Evolutionary conservation across 2,113 vertebrate species (phyloP).

Genomic region (Macaca mulatta): DNA sequence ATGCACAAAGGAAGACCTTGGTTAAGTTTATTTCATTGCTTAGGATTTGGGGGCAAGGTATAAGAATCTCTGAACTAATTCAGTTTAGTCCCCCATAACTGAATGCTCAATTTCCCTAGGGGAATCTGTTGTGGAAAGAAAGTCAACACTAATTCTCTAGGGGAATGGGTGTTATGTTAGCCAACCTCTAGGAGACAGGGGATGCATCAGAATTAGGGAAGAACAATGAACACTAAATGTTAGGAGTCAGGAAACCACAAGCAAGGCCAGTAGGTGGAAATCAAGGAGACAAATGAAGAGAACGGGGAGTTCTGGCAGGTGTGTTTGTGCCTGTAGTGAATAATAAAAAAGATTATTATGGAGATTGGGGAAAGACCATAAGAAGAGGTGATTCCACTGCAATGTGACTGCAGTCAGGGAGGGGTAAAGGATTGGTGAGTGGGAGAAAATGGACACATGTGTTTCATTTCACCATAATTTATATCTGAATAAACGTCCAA

Average conservation of each 20-base stretch:
- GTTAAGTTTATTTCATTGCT: not conserved
- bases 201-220: not conserved
- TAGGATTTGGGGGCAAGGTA: not conserved
- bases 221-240: not conserved
- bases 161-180: not conserved
- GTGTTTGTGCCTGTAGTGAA: not conserved
- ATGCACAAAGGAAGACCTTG: constrained; percentile 35
- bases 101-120: not conserved
- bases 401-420: not conserved
- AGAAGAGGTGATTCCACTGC: not conserved
- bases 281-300: not conserved
- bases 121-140: not conserved
- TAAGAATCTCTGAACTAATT: not conserved
- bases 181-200: not conserved
- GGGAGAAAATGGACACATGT: constrained; percentile 12
- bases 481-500: not conserved
- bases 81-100: not conserved
- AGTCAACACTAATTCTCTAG: not conserved
- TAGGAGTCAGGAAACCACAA: not conserved
- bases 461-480: constrained; percentile 27
- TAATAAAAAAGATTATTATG: not conserved
- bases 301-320: not conserved
- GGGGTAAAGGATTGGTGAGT: not conserved
- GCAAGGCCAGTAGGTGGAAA: not conserved
- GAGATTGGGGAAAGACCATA: not conserved